Evolutionary conservation across 2,113 vertebrate genomes (phyloP).

Genomic region (Sialia sialis): DNA sequence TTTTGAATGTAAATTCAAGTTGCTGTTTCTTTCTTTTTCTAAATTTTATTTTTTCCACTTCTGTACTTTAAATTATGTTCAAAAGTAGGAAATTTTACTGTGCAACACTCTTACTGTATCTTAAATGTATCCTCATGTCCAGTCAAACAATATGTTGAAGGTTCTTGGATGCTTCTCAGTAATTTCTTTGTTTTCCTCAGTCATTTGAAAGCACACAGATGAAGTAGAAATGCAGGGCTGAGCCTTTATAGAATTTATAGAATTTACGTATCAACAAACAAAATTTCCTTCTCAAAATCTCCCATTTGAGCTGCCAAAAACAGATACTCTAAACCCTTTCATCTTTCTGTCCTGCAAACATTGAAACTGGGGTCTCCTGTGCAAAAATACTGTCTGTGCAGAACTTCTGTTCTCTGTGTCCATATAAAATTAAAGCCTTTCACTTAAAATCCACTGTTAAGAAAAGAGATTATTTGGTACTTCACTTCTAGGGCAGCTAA

Average conservation of each 20-base stretch:
- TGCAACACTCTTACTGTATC: background rate
- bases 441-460: background rate
- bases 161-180: background rate
- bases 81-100: background rate
- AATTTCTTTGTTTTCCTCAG: background rate
- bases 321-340: background rate
- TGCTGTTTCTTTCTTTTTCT: background rate
- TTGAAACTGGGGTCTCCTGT: background rate
- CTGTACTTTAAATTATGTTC: background rate
- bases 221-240: background rate
- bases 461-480: background rate
- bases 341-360: background rate
- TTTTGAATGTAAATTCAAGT: background rate
- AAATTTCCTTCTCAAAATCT: background rate
- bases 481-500: background rate
- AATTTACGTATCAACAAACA: background rate
- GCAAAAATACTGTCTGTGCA: background rate
- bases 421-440: background rate
- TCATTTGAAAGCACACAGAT: background rate
- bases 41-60: background rate
- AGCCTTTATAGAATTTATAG: background rate
- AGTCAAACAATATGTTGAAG: background rate
- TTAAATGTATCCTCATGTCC: background rate
- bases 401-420: background rate
- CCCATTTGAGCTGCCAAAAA: background rate